phyloP scores from a whole-genome alignment of 2,797 vertebrate species.

The Enteromius trimaculatus region DNA sequence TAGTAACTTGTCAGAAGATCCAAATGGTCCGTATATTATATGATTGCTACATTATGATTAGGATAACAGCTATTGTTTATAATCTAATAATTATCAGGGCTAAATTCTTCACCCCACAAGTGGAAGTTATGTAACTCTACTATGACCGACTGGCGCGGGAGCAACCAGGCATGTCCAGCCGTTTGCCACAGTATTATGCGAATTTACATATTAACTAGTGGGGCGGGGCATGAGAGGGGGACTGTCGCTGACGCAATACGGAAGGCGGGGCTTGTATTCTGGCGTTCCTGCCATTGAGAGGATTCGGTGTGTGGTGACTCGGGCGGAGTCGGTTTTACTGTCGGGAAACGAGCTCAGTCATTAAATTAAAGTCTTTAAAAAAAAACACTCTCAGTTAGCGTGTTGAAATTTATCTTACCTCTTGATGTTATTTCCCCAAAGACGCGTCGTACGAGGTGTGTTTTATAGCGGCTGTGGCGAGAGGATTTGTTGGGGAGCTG shows the following conservation, averaged over 20 bases:
- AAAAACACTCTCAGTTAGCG: neutral
- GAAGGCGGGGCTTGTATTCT: conserved; percentile 55
- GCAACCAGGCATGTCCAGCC: neutral
- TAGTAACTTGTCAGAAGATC: neutral
- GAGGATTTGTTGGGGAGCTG: conserved; percentile 46
- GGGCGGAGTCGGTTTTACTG: conserved; percentile 62
- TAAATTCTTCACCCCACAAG: neutral
- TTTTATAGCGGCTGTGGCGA: neutral
- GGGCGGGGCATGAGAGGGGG: neutral
- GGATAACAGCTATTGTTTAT: neutral
- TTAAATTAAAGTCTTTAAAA: neutral
- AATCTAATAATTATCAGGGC: neutral
- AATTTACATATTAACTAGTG: conserved; percentile 43
- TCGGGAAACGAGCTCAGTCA: conserved; percentile 32
- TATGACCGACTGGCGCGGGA: neutral
- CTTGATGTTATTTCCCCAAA: conserved; percentile 34
- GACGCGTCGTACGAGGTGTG: conserved; percentile 7
- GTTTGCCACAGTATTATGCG: neutral
- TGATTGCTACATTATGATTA: neutral
- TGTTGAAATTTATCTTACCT: conserved; percentile 20
- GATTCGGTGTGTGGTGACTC: conserved; percentile 65
- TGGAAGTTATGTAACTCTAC: conserved; percentile 40
- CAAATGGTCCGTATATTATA: neutral
- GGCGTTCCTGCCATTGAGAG: conserved; percentile 55
- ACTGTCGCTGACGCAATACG: conserved; percentile 57